A percentile compares a stretch with the other conserved stretches of the same genome.
Evolutionary conservation across 1,140 invertebrate genomes (phyloP).

Genomic region (Zaprionus nigranus): DNA sequence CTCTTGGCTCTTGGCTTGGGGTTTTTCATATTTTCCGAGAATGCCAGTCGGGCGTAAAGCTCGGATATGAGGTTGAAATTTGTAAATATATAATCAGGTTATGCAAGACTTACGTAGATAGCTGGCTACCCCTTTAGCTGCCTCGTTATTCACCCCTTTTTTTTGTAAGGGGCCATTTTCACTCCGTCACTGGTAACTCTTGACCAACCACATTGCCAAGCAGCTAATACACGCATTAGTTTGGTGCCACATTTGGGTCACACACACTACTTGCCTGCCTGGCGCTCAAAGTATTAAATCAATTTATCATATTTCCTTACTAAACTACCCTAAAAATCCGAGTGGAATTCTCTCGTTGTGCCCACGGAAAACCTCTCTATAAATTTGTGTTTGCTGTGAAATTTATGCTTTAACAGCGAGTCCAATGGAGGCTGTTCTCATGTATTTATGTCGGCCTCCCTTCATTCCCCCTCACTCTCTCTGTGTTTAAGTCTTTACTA

Average conservation of each 20-base stretch:
- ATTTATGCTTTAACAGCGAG: conserved; percentile 35
- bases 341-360: background rate
- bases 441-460: conserved; percentile 6
- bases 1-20: background rate
- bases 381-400: conserved; percentile 22
- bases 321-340: background rate
- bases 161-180: no score
- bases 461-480: background rate
- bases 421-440: conserved; percentile 14
- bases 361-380: conserved; percentile 8
- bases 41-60: background rate
- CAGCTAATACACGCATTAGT: conserved; percentile 24
- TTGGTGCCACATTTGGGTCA: background rate
- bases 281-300: background rate
- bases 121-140: no score
- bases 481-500: background rate
- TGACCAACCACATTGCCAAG: background rate
- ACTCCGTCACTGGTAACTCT: no score
- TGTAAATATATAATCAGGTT: background rate
- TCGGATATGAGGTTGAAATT: background rate
- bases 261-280: background rate
- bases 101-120: no score
- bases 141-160: no score
- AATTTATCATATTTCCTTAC: conserved; percentile 26
- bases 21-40: background rate